Base-by-base conservation (phyloP, 2,113 vertebrate genomes). In the Arizona elegans region DNA sequence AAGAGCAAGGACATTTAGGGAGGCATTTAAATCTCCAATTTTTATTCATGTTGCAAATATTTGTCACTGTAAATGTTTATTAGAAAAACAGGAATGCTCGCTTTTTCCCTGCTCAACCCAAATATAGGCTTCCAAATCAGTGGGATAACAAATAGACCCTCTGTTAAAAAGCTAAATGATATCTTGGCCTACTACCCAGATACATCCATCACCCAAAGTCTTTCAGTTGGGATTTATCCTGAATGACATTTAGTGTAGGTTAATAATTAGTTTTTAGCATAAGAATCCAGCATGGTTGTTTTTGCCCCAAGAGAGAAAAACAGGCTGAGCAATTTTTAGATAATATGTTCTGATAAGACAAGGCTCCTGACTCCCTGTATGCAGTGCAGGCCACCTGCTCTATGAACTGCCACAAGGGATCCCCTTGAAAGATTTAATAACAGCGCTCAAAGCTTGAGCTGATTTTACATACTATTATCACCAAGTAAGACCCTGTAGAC, bases 241-340 rank as follows among this genome's bases (percentile, higher is more conserved):
- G 96, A 97, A 97, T 97, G 96, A 97, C 93, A 94, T 96, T 96
- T 96, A 96, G 94, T 96, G 91, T 94, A 96, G 96, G 94, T 95
- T 98, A 97, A 97, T 97, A 97, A 98, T 98, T 96, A 97, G 94
- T 95, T 97, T 97, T 96, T 96, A 97, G 96, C 95, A 94, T 94
- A 96, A 91, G 92, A 96, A 96, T 94, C 94, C 96, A 96, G 89
- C 94, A 95, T 91, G 91, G 21, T 92, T 23, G 2, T 95, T 92
- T 92, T 96, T 95, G 96, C 95, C 97, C 97, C 96, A 97, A 92
- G 95, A 98, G 97, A 97, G 94, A 89, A 93, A 95, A 96, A 94
- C 56, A 97, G 96, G 93, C 96, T 96, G 96, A 97, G 93, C 95
- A 95, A 96, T 97, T 97, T 97, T 92, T 96, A 97, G 95, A 98